These are phyloP conservation scores for Adelosebastes latens DNA, from an alignment of 2,797 vertebrate species.

Conservation along the genomic window DNA sequence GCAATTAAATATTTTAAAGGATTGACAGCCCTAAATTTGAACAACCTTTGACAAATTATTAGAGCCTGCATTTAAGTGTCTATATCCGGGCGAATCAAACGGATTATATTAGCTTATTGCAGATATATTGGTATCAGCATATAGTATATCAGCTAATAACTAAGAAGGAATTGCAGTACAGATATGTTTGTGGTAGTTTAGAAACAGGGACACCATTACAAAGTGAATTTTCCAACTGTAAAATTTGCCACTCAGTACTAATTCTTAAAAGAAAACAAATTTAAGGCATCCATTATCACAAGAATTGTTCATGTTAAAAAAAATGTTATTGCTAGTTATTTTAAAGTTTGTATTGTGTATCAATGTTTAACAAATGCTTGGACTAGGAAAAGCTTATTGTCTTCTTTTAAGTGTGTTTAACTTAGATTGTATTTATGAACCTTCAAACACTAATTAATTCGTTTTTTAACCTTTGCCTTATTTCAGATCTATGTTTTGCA, in stretches of 20 bases:
- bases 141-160: background rate
- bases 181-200: background rate
- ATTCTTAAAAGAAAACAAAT: background rate
- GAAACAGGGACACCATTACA: background rate
- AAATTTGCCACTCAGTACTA: background rate
- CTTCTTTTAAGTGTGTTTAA: background rate
- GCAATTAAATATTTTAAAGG: too few species aligned
- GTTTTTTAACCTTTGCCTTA: background rate
- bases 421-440: background rate
- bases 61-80: background rate
- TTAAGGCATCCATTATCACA: background rate
- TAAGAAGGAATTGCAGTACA: background rate
- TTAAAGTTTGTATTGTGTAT: background rate
- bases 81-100: background rate
- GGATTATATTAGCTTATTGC: background rate
- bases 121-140: background rate
- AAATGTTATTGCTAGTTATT: too few species aligned
- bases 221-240: background rate
- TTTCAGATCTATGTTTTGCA: slow-evolving; percentile 95
- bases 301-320: background rate
- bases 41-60: background rate
- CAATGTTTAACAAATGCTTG: background rate
- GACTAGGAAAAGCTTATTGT: background rate
- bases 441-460: background rate
- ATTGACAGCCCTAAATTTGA: too few species aligned